Evolutionary conservation across 2,888 invertebrate genomes (phyloP), one percentile per base, ranked within the genome.

Genomic region (Leucoma salicis): DNA sequence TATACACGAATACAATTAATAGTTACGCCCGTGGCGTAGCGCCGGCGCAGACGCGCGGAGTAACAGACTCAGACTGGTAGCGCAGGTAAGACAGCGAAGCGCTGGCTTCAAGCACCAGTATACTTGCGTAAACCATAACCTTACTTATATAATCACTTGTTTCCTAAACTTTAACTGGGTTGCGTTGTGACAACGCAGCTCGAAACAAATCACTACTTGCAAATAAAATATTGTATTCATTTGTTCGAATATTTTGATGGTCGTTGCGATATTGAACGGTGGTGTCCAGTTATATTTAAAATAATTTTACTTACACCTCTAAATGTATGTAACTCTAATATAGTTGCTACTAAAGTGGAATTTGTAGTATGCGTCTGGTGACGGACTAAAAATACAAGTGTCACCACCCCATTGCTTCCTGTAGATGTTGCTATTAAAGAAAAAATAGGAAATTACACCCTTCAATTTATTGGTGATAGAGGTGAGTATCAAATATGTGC

Each of bases 41-140:
- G 58, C 58, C 12, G 42, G 57, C 60, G 58, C 60, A 39, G 27
- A 46, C 61, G 57, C 48, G 45, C 43, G 31, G 44, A 32, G 15
- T 47, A 36, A 42, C 43, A 38, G 39, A 36, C 49, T 42, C 50
- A 46, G 50, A 60, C 43, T 41, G 38, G 44, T 47, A 46, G 46
- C 52, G 51, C 40, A 31, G 29, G 46, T 13, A 13, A 29, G 29
- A 12, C 29, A 53, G 44, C 49, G 44, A 48, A 59, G 51, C 12
- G 52, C 59, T 55, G 53, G 29, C 44, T 57, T 49, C 49, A 49
- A 51, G 43, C 49, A 41, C 43, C 51, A 48, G 41, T 53, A 45
- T 42, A 67, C 76, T 82, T 82, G 78, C 82, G 81, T 63, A 83
- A 82, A 80, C 72, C 64, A 63, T 69, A 71, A 70, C 69, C 72